Percentiles rank a stretch among this genome's conserved stretches.
These are phyloP conservation scores for Orthosia cruda DNA, from an alignment of 2,888 invertebrate species.

Conservation along the genomic window DNA sequence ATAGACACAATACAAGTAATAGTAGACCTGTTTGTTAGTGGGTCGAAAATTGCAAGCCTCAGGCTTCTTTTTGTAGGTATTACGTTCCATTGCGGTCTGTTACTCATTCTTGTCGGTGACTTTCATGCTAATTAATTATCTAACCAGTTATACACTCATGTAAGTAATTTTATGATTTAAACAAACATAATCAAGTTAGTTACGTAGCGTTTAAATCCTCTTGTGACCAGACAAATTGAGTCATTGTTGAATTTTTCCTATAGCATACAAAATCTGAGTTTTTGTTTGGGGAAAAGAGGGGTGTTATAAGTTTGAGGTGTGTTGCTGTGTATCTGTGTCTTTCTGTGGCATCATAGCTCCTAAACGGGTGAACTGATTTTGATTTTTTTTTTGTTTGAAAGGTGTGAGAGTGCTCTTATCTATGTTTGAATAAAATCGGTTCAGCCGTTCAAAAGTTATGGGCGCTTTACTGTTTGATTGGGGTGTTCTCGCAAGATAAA, in stretches of 20 bases:
- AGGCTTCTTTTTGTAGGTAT: constrained; percentile 33
- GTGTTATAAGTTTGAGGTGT: too few relatives aligned
- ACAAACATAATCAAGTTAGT: constrained; percentile 29
- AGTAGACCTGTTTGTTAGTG: constrained; percentile 47
- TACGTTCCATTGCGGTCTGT: constrained; percentile 40
- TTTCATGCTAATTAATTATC: constrained; percentile 44
- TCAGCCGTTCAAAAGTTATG: too few relatives aligned
- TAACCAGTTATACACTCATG: constrained; percentile 39
- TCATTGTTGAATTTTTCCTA: constrained; percentile 17
- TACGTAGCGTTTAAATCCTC: constrained; percentile 28
- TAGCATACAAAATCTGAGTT: constrained; percentile 1
- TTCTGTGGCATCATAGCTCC: too few relatives aligned
- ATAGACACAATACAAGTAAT: neutral
- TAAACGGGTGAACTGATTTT: too few relatives aligned
- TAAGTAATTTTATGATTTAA: constrained; percentile 22
- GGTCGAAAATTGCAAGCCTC: constrained; percentile 48
- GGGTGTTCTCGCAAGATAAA: too few relatives aligned
- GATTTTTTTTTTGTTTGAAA: too few relatives aligned
- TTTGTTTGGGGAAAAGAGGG: neutral
- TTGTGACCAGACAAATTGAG: constrained; percentile 1
- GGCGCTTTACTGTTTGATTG: too few relatives aligned
- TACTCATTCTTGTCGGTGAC: constrained; percentile 45
- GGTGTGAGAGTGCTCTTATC: too few relatives aligned
- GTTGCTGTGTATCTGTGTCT: too few relatives aligned
- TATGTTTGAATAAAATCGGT: too few relatives aligned